Evolutionary conservation across 2,113 vertebrate genomes (phyloP).

Genomic region (Cyphomyrus plagiostoma): DNA sequence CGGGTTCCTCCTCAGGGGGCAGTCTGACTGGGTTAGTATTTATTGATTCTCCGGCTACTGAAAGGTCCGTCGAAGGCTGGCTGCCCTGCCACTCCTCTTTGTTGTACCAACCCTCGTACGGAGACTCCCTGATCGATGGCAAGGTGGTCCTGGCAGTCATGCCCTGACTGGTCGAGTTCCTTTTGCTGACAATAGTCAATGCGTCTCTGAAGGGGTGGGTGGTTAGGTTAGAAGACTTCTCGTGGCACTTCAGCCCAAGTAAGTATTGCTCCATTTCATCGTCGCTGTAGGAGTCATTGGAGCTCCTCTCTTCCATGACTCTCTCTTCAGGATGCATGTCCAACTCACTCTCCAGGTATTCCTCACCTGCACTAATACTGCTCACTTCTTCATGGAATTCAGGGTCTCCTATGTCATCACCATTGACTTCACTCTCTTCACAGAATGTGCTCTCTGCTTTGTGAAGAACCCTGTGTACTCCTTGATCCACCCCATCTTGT

Average conservation of each 20-base stretch:
- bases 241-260: constrained; percentile 48
- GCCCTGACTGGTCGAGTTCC: constrained; percentile 33
- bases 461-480: neutral
- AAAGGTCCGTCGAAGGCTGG: neutral
- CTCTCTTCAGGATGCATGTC: neutral
- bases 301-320: constrained; percentile 24
- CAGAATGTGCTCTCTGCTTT: neutral
- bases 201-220: constrained; percentile 24
- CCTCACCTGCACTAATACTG: neutral
- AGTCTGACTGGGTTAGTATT: neutral
- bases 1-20: constrained; percentile 33
- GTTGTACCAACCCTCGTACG: constrained; percentile 22
- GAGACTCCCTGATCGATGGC: constrained; percentile 46
- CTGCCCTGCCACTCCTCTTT: constrained; percentile 41
- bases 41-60: neutral
- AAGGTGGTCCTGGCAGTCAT: constrained; percentile 39
- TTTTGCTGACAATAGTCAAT: constrained; percentile 27
- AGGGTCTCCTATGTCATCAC: neutral
- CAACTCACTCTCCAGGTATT: neutral
- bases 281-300: constrained; percentile 51
- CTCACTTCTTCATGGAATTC: neutral
- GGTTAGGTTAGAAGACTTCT: constrained; percentile 15
- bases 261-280: constrained; percentile 63
- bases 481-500: neutral
- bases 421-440: neutral